Base-by-base conservation (phyloP, 2,113 vertebrate species). In the Ahaetulla prasina region DNA sequence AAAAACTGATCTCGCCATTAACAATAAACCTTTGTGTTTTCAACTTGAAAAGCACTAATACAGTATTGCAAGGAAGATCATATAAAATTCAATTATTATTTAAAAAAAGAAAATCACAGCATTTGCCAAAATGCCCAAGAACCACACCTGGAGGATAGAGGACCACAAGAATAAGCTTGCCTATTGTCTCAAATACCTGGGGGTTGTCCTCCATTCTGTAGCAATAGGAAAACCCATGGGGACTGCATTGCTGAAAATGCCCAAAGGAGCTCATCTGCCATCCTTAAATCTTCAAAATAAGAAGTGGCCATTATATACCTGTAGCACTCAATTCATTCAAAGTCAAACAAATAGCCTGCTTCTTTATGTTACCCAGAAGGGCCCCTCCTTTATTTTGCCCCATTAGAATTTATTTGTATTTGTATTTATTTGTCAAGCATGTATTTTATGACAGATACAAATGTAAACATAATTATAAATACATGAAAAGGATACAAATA, bases 1-100 rank as follows among this genome's bases (percentile, higher is more conserved):
- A 53, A 25, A 12, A 50, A 89, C 91, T 96, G 95, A 91, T 93
- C 88, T 84, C 92, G 86, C 90, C 88, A n/a, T 92, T 91, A 88
- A 94, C 94, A 92, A 92, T 92, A 91, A 94, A 93, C 16, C 89
- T 91, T 91, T 94, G 93, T 94, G 92, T 90, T 91, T 63, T 86
- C 89, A 50, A 54, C 80, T 94, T 86, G 4, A 85, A 92, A 93
- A 93, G 35, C 68, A 80, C 35, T 39, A 39, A 39, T 20, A 80
- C 35, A 43, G 7, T 43, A 9, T 8, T 39, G 74, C 74, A 80
- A 80, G 74, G 74, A 43, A 80, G 35, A 80, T 20, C 74, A 80
- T 18, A 8, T 22, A 80, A 6, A 80, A 39, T 35, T 80, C 35
- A 80, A 20, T 74, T 74, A 74, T 20, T 35, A 27, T 50, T 22